phyloP scores from a whole-genome alignment of 2,888 invertebrate species.

The Diplazon laetatorius region DNA sequence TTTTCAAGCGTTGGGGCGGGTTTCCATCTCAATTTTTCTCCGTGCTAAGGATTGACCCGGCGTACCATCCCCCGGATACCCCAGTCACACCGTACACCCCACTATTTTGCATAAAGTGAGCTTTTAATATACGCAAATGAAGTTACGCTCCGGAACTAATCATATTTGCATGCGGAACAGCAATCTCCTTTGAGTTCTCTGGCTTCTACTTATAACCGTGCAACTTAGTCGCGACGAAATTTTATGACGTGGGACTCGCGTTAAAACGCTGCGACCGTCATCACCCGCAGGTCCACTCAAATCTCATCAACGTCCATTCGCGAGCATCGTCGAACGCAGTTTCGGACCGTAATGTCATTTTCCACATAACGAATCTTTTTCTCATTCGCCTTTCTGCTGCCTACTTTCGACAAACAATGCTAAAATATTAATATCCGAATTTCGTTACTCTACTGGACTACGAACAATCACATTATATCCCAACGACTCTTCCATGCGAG shows the following conservation, averaged over 20 bases:
- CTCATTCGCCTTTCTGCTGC: neutral
- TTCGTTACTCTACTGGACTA: no score
- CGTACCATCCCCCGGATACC: neutral
- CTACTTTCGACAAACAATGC: neutral
- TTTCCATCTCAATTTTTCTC: slow-evolving; percentile 23
- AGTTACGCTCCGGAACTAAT: slow-evolving; percentile 81
- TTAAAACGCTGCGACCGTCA: slow-evolving; percentile 11
- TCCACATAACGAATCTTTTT: neutral
- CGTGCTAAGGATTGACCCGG: slow-evolving; percentile 25
- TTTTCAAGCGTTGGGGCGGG: neutral
- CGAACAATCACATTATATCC: no score
- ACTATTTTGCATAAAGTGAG: slow-evolving; percentile 77
- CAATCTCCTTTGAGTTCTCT: slow-evolving; percentile 78
- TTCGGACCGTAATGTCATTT: neutral
- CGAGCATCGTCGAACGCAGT: neutral
- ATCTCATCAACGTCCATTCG: slow-evolving; percentile 8
- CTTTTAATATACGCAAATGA: slow-evolving; percentile 81
- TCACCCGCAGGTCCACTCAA: slow-evolving; percentile 12
- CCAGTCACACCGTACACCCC: slow-evolving; percentile 52
- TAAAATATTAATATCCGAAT: no score
- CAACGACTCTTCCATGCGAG: no score
- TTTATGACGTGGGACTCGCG: slow-evolving; percentile 47
- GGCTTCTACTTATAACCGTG: slow-evolving; percentile 74
- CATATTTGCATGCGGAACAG: slow-evolving; percentile 80
- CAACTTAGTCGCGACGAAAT: slow-evolving; percentile 69